Percentiles rank a stretch among this genome's conserved stretches.
phyloP scores from a whole-genome alignment of 2,888 invertebrate species.

The Catocala fraxini region DNA sequence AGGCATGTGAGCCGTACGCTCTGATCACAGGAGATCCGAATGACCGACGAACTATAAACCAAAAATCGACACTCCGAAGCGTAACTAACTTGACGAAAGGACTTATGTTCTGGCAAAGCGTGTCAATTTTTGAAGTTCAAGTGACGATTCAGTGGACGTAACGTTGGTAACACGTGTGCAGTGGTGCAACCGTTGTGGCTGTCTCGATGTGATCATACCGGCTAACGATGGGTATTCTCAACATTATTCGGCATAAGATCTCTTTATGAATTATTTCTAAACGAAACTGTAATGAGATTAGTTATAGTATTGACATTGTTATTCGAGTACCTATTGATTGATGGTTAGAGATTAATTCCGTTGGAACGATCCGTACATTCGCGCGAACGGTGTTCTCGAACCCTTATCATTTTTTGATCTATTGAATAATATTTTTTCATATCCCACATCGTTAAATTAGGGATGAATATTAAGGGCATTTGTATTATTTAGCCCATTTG shows the following conservation, averaged over 20 bases:
- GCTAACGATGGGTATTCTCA: conserved; percentile 71
- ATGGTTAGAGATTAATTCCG: conserved; percentile 83
- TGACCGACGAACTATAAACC: conserved; percentile 78
- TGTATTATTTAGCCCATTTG: conserved; percentile 88
- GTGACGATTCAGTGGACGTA: conserved; percentile 65
- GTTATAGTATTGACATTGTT: conserved; percentile 87
- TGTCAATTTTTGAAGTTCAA: conserved; percentile 81
- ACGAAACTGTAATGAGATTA: conserved; percentile 87
- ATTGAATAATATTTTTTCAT: conserved; percentile 88
- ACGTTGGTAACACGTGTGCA: conserved; percentile 72
- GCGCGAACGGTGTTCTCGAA: conserved; percentile 80
- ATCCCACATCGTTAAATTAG: conserved; percentile 87
- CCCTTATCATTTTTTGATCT: conserved; percentile 87
- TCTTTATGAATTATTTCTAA: conserved; percentile 83
- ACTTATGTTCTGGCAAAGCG: conserved; percentile 65
- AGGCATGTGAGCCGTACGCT: conserved; percentile 89
- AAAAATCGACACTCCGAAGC: conserved; percentile 74
- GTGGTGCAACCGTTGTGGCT: conserved; percentile 74
- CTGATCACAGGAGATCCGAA: conserved; percentile 80
- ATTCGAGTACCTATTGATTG: conserved; percentile 84
- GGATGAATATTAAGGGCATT: conserved; percentile 88
- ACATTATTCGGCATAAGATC: conserved; percentile 78
- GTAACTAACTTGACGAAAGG: conserved; percentile 61
- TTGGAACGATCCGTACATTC: conserved; percentile 76
- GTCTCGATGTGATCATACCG: conserved; percentile 82